Evolutionary conservation across 1,140 invertebrate genomes (phyloP), one percentile per base, ranked within the genome.

Genomic region (Brachionus rotundiformis): DNA sequence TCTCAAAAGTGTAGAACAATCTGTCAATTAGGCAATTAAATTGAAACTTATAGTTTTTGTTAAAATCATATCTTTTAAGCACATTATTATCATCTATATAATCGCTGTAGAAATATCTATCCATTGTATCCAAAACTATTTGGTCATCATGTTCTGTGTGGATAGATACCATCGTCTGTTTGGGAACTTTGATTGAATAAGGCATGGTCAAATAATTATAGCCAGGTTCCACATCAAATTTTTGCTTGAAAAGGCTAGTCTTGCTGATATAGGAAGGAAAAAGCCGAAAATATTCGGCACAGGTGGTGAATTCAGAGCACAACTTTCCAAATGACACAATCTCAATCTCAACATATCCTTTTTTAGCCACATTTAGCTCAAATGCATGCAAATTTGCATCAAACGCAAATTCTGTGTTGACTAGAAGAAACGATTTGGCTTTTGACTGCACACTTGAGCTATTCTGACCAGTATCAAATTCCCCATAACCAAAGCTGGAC

Each of bases 31-130:
- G 31, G 23, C 61, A 65, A 65, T 65, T 65, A 27, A 65, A 65
- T 33, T n/a, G 31, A 65, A 65, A 65, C n/a, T n/a, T 65, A n/a
- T 31, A 65, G n/a, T 65, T 65, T 65, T 65, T 65, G 31, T 29
- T 31, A 31, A 31, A 31, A 13, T 65, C 27, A 11, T 31, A n/a
- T 29, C 31, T 31, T 10, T 29, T 1, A 10, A 65, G 29, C 13
- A 10, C 1, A 4, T 23, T 65, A 2, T 29, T n/a, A 31, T 65
- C 23, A 4, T 31, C 31, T 13, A 31, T 33, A 6, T 29, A 65
- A 65, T 65, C 61, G 3, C 25, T 10, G 29, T 65, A 65, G n/a
- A 65, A 65, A 29, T 29, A 29, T 3, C 11, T 23, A 29, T 65
- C 27, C 16, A 13, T 65, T 0, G 31, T 10, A 27, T 31, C 25